Evolutionary conservation across 2,113 vertebrate genomes (phyloP).

Genomic region (Oreochromis spilurus): DNA sequence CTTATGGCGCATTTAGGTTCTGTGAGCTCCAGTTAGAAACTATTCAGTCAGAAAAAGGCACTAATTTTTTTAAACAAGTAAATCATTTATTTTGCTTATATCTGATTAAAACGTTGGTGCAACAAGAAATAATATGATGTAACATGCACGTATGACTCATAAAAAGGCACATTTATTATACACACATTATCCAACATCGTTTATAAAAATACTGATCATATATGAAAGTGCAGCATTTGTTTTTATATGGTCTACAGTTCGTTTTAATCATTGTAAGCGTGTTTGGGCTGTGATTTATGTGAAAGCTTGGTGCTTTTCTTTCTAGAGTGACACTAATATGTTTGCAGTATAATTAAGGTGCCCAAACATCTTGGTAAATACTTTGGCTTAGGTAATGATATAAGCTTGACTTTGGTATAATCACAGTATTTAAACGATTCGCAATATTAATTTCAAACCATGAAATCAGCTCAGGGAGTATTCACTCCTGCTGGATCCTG

Average conservation of each 20-base stretch:
- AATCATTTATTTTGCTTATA: not conserved
- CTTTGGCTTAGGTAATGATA: not conserved
- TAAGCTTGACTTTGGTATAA: not conserved
- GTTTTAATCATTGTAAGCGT: not conserved
- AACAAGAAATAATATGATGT: not conserved
- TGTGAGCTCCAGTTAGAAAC: not conserved
- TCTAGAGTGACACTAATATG: not conserved
- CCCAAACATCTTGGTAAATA: not conserved
- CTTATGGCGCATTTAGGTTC: not conserved
- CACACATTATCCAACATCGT: not conserved
- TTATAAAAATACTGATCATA: not conserved
- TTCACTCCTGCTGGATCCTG: conserved; percentile 4
- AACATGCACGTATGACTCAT: not conserved
- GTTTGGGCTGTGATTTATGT: not conserved
- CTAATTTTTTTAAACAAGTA: accelerated
- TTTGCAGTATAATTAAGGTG: not conserved
- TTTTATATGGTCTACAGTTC: not conserved
- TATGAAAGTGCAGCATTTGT: not conserved
- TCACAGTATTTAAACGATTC: not conserved
- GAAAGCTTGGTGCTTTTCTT: not conserved
- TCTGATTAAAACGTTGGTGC: not conserved
- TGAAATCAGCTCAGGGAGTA: not conserved
- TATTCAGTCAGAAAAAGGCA: not conserved
- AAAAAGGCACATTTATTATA: not conserved
- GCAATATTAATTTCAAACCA: not conserved